Base-by-base conservation (phyloP, 2,797 vertebrate genomes). In the Periophthalmus magnuspinnatus region DNA sequence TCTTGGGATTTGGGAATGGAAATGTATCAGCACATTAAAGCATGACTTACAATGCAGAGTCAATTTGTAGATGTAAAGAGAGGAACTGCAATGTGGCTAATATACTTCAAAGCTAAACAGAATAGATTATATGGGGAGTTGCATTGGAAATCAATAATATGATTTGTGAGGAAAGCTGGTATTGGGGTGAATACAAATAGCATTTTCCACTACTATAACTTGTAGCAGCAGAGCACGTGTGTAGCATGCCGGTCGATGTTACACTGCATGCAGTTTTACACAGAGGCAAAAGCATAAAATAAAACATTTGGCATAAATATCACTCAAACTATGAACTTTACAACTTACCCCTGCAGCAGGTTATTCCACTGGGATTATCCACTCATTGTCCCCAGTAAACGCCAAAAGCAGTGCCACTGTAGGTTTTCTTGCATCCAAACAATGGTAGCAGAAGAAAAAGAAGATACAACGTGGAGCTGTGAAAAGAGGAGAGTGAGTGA, bases 341-440 rank as follows among this genome's bases (percentile, higher is more conserved):
- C n/a, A 86, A 90, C 91, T 92, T 74, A 92, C 91, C 90, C 67
- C 65, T 76, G 5, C 65, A 59, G 85, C 65, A 61, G 85, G 74
- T 83, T 81, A 80, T 84, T 79, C 77, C 67, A 83, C 68, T 65
- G 45, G 45, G 67, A 67, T 81, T 67, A 86, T 67, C 78, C 64
- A 56, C 84, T 74, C 84, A 82, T 87, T 81, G 77, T 74, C 60
- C 77, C 71, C 57, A 32, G 38, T 67, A 52, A 73, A 72, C 41
- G 50, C 77, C 75, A 80, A 79, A 80, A 81, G 81, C 67, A 76
- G 61, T 76, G 73, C 57, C 68, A 58, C 64, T 69, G 69, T 81
- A 64, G 82, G 64, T 71, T 64, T 28, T 72, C 58, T 78, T 63
- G 70, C 60, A 79, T 70, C 73, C 83, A 55, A 72, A 86, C 78